Conservation (phyloP, 2,113 vertebrate species). For the Micronycteris hirsuta region DNA sequence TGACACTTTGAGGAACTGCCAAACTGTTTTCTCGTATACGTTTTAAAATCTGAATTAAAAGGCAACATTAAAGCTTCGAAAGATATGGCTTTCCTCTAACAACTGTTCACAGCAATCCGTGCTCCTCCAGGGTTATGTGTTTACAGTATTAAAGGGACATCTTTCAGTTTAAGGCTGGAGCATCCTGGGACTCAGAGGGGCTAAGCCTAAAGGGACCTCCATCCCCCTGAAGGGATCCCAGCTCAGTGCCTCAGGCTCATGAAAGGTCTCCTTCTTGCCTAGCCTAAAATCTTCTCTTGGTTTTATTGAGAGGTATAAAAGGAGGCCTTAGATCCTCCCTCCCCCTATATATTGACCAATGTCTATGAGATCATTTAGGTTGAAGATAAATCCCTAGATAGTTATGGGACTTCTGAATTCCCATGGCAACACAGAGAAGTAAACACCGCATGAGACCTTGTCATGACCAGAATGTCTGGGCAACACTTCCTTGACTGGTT, state of each 20-base stretch:
- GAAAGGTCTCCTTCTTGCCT: constrained; percentile 19
- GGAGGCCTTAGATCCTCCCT: neutral
- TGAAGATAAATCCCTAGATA: neutral
- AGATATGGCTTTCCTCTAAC: constrained; percentile 47
- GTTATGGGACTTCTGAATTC: neutral
- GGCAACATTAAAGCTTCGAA: constrained; percentile 55
- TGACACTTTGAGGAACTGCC: constrained; percentile 12
- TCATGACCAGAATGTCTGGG: neutral
- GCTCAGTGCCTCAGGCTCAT: neutral
- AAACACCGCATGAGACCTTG: neutral
- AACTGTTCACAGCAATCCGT: constrained; percentile 56
- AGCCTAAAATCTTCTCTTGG: constrained; percentile 31
- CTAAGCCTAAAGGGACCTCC: constrained; percentile 57
- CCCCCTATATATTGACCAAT: too few species aligned
- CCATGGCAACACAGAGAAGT: neutral
- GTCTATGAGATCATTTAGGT: neutral
- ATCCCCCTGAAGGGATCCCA: constrained; percentile 51
- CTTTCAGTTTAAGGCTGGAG: constrained; percentile 45
- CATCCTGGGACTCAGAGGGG: constrained; percentile 38
- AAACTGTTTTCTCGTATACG: neutral
- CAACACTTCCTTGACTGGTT: neutral
- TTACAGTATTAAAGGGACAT: constrained; percentile 52
- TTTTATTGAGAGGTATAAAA: constrained; percentile 29
- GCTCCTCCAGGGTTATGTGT: constrained; percentile 52
- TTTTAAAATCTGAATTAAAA: constrained; percentile 40